Evolutionary conservation across 1,140 invertebrate species (phyloP).

Genomic region (Stegodyphus dumicola): DNA sequence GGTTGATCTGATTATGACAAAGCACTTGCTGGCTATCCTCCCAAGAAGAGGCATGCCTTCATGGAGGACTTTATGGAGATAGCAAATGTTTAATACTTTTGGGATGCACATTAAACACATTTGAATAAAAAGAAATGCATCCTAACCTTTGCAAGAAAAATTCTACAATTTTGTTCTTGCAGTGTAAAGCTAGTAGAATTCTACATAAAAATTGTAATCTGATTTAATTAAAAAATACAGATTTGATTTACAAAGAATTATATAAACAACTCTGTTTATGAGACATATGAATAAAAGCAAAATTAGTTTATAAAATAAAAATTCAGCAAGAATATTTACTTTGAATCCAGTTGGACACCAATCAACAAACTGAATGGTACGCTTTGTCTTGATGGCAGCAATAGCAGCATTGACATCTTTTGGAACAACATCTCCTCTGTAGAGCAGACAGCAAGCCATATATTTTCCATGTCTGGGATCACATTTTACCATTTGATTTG

Average conservation of each 20-base stretch:
- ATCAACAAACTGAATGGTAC: slow-evolving; percentile 74
- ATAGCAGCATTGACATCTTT: slow-evolving; percentile 87
- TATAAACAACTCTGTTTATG: not conserved
- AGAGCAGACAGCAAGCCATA: slow-evolving; percentile 87
- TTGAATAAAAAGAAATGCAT: too few relatives aligned
- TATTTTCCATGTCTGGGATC: slow-evolving; percentile 70
- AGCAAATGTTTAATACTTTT: too few relatives aligned
- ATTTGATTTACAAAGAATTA: not conserved
- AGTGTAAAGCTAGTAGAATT: not conserved
- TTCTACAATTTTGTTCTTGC: not conserved
- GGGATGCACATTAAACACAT: too few relatives aligned
- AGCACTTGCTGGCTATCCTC: too few relatives aligned
- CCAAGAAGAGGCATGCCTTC: too few relatives aligned
- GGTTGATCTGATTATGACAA: too few relatives aligned
- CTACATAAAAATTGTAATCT: not conserved
- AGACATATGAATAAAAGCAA: not conserved
- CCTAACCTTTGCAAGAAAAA: not conserved
- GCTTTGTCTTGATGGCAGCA: slow-evolving; percentile 85
- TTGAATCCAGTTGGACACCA: slow-evolving; percentile 67
- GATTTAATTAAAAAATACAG: not conserved
- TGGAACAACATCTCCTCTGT: slow-evolving; percentile 80
- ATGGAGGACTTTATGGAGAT: too few relatives aligned
- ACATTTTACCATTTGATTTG: slow-evolving; percentile 85
- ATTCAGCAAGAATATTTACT: slow-evolving; percentile 11
- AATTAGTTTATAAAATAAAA: not conserved